Evolutionary conservation across 1,140 invertebrate species (phyloP).

Genomic region (Popillia japonica): DNA sequence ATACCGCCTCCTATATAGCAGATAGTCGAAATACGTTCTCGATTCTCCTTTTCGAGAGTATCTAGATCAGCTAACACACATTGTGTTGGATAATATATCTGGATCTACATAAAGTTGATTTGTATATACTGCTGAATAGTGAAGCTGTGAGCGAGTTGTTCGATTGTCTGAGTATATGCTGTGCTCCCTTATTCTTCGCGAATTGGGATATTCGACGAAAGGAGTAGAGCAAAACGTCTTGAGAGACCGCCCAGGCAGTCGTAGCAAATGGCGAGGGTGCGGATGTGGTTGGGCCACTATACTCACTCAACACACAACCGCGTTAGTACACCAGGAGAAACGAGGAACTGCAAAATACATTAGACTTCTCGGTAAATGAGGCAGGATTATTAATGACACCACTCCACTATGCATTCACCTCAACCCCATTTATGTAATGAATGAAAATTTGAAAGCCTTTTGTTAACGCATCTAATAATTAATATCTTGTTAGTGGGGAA

Average conservation of each 20-base stretch:
- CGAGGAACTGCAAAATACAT: conserved; percentile 18
- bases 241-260: conserved; percentile 2
- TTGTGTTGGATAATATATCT: not conserved
- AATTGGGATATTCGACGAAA: not conserved
- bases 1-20: not conserved
- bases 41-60: not conserved
- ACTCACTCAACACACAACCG: conserved; percentile 5
- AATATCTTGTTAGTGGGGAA: not conserved
- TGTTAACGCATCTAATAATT: conserved; percentile 11
- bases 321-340: not conserved
- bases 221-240: conserved; percentile 8
- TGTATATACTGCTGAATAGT: not conserved
- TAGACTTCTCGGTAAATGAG: conserved; percentile 18
- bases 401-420: conserved; percentile 14
- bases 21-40: not conserved
- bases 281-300: not conserved
- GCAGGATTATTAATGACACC: conserved; percentile 18
- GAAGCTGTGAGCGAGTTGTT: not conserved
- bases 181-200: not conserved
- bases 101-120: conserved; percentile 15
- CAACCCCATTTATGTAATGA: conserved; percentile 6
- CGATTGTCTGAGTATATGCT: conserved; percentile 1
- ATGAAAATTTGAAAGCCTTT: conserved; percentile 19
- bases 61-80: not conserved
- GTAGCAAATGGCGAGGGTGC: not conserved